These are phyloP conservation scores for Macrobrachium nipponense DNA, from an alignment of 1,140 invertebrate genomes.

Conservation along the genomic window DNA sequence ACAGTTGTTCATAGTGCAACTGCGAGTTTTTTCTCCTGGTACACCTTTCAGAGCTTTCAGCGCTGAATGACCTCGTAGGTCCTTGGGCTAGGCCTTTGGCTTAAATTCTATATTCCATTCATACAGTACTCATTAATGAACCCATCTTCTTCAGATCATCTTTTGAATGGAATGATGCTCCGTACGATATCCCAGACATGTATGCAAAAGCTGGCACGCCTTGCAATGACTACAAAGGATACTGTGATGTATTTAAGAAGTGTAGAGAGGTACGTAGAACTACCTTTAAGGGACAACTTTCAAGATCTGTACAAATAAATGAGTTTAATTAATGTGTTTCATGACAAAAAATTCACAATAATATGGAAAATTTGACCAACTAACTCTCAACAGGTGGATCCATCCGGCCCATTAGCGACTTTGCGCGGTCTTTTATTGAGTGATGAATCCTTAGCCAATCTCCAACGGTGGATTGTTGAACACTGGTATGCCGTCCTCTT, in stretches of 20 bases:
- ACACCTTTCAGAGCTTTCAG: too few species aligned
- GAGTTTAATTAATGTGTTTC: too few species aligned
- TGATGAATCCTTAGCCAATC: constrained; percentile 86
- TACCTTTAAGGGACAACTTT: too few species aligned
- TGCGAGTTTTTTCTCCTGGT: too few species aligned
- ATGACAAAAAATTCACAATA: too few species aligned
- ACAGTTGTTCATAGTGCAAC: too few species aligned
- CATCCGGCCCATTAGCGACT: constrained; percentile 92
- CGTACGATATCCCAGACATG: constrained; percentile 92
- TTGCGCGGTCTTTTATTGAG: constrained; percentile 87
- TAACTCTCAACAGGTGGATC: constrained; percentile 79
- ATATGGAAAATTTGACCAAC: not conserved
- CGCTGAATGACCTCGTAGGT: too few species aligned
- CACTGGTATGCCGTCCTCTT: constrained; percentile 88
- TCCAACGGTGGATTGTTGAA: constrained; percentile 84
- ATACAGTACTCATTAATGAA: not conserved
- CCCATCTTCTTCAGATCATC: constrained; percentile 77
- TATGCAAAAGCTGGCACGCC: constrained; percentile 94
- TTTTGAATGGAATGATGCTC: constrained; percentile 88
- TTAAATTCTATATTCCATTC: too few species aligned
- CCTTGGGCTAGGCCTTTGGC: too few species aligned
- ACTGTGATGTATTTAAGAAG: constrained; percentile 99
- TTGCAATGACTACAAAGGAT: constrained; percentile 98
- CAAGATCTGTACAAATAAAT: too few species aligned
- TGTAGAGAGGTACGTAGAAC: constrained; percentile 81